Percentiles rank a stretch among this genome's conserved stretches.
Evolutionary conservation across 2,888 invertebrate genomes (phyloP).

Genomic region (Pristionchus entomophagus): DNA sequence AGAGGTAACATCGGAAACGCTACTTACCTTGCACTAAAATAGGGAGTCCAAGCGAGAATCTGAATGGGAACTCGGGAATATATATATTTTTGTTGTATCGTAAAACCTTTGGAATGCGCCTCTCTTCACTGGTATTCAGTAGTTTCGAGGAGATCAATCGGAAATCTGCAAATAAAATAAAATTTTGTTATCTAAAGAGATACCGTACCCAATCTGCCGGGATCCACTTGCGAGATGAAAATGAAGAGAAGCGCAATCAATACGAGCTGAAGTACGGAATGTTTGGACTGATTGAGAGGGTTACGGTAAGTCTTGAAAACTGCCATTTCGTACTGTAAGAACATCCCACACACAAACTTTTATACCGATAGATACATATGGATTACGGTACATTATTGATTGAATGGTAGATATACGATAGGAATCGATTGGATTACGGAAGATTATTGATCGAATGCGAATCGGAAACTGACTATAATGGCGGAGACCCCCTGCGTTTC

Average conservation of each 20-base stretch:
- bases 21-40: neutral
- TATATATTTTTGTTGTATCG: too few relatives aligned
- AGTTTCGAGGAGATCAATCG: neutral
- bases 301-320: too few relatives aligned
- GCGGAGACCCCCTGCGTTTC: neutral
- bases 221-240: neutral
- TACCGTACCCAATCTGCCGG: neutral
- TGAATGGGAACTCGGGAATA: neutral
- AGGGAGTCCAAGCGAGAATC: slow-evolving; percentile 11
- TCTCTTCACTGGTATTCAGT: neutral
- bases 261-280: neutral
- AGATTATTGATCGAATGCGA: too few relatives aligned
- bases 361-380: neutral
- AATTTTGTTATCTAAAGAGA: neutral
- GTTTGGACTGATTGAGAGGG: too few relatives aligned
- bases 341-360: too few relatives aligned
- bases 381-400: too few relatives aligned
- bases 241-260: neutral
- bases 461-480: neutral
- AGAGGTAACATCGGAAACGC: too few relatives aligned
- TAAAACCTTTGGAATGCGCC: neutral
- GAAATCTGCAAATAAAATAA: neutral
- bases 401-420: too few relatives aligned
- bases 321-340: too few relatives aligned
- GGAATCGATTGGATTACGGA: too few relatives aligned